A percentile compares a stretch with the other conserved stretches of the same genome.
These are phyloP conservation scores for Lithophane socia DNA, from an alignment of 2,888 invertebrate genomes.

Conservation along the genomic window DNA sequence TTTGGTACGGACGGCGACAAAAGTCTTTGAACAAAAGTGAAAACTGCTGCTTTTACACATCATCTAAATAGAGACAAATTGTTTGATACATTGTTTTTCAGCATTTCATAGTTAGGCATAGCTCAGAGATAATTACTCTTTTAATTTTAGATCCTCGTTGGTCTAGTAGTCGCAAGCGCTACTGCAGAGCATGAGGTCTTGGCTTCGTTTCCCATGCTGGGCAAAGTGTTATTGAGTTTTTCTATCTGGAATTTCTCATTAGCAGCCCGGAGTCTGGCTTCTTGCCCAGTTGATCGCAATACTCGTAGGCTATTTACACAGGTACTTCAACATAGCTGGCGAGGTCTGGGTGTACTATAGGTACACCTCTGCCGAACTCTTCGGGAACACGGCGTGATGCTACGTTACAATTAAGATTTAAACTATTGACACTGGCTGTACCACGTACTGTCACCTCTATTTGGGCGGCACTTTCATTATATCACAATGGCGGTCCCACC, in stretches of 20 bases:
- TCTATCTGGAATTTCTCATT: neutral
- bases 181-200: neutral
- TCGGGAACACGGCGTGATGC: neutral
- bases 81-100: neutral
- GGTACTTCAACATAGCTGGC: neutral
- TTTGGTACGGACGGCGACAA: neutral
- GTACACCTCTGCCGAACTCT: neutral
- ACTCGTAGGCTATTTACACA: no score
- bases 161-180: neutral
- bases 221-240: neutral
- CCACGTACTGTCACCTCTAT: neutral
- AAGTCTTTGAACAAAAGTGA: neutral
- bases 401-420: neutral
- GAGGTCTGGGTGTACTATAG: neutral
- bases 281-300: no score
- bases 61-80: neutral
- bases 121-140: neutral
- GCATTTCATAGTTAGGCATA: neutral
- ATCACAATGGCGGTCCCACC: neutral
- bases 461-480: neutral
- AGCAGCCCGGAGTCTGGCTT: neutral
- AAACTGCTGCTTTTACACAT: neutral
- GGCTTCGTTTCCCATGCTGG: no score
- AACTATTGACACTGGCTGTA: neutral
- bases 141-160: neutral